A percentile compares a stretch with the other conserved stretches of the same genome.
Evolutionary conservation across 2,113 vertebrate genomes (phyloP).

Genomic region (Podarcis muralis): DNA sequence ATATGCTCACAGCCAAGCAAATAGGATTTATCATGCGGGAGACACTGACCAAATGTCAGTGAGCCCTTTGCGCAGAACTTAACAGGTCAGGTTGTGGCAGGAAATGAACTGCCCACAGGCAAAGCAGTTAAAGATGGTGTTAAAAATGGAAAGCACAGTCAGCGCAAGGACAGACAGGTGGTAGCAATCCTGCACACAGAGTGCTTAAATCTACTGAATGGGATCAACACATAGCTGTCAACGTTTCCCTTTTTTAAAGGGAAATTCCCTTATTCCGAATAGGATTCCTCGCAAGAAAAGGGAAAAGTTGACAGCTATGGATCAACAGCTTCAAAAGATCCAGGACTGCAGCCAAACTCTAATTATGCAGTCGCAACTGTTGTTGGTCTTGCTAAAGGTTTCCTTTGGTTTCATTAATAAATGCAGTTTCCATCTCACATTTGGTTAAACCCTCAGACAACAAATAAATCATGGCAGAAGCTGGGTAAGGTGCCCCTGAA

Average conservation of each 20-base stretch:
- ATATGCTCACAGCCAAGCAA: neutral
- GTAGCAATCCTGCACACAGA: neutral
- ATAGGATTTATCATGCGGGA: neutral
- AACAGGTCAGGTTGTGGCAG: neutral
- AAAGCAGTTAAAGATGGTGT: neutral
- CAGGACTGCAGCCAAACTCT: neutral
- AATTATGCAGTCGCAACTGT: neutral
- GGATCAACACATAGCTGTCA: neutral
- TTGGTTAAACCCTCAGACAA: neutral
- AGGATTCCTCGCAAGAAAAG: too few species aligned
- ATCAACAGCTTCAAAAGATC: neutral
- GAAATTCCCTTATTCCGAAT: too few species aligned
- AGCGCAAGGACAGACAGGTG: neutral
- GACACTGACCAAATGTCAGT: neutral
- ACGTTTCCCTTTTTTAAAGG: too few species aligned
- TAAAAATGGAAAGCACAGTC: neutral
- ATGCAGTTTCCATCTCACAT: neutral
- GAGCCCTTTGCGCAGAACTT: neutral
- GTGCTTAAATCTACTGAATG: neutral
- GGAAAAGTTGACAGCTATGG: too few species aligned
- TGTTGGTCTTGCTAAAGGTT: neutral
- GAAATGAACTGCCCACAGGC: neutral
- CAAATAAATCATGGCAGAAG: constrained; percentile 2
- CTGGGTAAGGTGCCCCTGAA: neutral
- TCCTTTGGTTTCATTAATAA: neutral